Base-by-base conservation (phyloP, 2,113 vertebrate genomes). In the Gasterosteus aculeatus region DNA sequence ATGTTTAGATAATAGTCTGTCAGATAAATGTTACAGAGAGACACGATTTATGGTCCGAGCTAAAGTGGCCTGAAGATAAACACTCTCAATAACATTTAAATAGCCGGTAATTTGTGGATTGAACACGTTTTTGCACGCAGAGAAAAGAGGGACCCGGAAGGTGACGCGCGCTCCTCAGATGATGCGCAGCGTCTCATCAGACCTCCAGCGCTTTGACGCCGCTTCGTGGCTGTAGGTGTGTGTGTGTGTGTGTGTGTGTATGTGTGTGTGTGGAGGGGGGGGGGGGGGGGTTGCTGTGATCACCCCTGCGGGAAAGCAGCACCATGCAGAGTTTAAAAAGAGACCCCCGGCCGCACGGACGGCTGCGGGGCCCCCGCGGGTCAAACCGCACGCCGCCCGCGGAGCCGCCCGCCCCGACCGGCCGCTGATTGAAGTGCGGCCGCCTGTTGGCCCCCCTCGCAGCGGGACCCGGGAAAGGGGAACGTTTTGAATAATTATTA, bases 401-500 rank as follows among this genome's bases (percentile, higher is more conserved):
- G 14, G 91, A 81, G 92, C 31, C 71, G 63, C 66, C 79, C 77
- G 69, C 65, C 87, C 78, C 86, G 89, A 89, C 83, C 83, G 71
- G 62, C 85, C 35, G 79, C 72, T 82, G 86, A 93, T 94, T 95
- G 93, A 95, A 92, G 92, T 92, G 87, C 73, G 82, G 82, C 91
- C 80, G 82, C 90, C 92, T 83, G 89, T 89, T 84, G 92, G 81
- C 87, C 65, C 87, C 65, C 83, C 74, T 85, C 92, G 9, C 92
- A 83, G 91, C 92, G 70, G 92, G 93, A 12, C 82, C 85, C 33
- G 69, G 75, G 77, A 69, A 85, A 83, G 88, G 82, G 80, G 75
- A 89, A 81, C 91, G 86, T 78, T 87, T 74, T 75, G 80, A 88
- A 93, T 93, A 91, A 93, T 94, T 90, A 92, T 93, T 83, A 92